A percentile compares a stretch with the other conserved stretches of the same genome.
These are phyloP conservation scores for Ornithoptera alexandrae DNA, from an alignment of 2,888 invertebrate species.

Conservation along the genomic window DNA sequence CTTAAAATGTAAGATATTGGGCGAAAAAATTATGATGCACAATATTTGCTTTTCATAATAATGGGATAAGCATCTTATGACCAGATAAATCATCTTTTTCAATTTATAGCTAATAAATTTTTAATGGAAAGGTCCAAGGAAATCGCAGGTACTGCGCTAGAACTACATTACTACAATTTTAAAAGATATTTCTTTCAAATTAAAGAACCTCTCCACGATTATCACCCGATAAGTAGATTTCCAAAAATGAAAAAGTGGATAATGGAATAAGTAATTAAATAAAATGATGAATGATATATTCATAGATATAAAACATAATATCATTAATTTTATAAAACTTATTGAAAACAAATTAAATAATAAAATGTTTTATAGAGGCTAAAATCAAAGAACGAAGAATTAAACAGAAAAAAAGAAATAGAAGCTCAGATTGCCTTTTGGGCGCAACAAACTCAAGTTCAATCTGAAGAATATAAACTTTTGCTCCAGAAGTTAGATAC, in stretches of 20 bases:
- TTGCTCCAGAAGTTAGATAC: slow-evolving; percentile 63
- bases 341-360: neutral
- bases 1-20: too few species aligned
- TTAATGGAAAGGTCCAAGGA: too few species aligned
- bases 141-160: too few species aligned
- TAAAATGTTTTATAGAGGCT: slow-evolving; percentile 46
- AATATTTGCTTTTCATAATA: too few species aligned
- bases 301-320: neutral
- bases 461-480: slow-evolving; percentile 62
- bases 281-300: neutral
- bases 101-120: too few species aligned
- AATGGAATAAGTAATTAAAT: neutral
- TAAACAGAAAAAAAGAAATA: slow-evolving; percentile 52
- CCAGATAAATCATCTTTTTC: too few species aligned
- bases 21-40: too few species aligned
- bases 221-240: too few species aligned
- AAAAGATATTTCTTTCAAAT: too few species aligned
- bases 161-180: too few species aligned
- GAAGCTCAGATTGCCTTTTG: slow-evolving; percentile 60
- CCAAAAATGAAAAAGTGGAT: neutral
- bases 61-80: too few species aligned
- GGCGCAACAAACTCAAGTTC: slow-evolving; percentile 59
- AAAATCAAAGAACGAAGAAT: slow-evolving; percentile 48
- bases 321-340: neutral
- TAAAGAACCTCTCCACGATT: too few species aligned